Evolutionary conservation across 2,797 vertebrate species (phyloP).

Genomic region (Gymnothorax javanicus): DNA sequence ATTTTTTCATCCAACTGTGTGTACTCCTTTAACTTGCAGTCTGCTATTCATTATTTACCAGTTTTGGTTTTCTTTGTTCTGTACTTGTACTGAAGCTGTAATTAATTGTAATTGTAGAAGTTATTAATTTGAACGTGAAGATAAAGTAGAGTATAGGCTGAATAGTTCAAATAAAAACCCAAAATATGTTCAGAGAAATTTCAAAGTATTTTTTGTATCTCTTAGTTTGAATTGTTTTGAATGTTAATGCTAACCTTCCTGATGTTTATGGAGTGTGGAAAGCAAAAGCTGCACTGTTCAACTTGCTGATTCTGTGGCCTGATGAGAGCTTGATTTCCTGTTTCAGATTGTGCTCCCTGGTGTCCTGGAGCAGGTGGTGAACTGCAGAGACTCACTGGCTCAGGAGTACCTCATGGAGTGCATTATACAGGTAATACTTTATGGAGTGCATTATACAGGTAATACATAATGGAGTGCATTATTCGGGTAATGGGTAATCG

Average conservation of each 20-base stretch:
- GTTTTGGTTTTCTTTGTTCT: neutral
- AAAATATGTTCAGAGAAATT: neutral
- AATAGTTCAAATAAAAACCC: neutral
- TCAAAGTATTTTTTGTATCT: neutral
- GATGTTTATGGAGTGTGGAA: no score
- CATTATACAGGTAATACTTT: constrained; percentile 75
- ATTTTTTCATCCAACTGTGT: neutral
- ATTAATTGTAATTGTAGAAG: neutral
- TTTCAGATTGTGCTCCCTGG: constrained; percentile 89
- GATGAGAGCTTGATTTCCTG: neutral
- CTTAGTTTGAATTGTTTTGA: no score
- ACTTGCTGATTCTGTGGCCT: neutral
- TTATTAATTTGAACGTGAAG: no score
- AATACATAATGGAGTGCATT: no score
- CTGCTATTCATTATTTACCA: neutral
- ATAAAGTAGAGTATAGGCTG: neutral
- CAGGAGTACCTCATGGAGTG: constrained; percentile 98
- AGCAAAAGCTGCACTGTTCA: neutral
- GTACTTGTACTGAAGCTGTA: neutral
- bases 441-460: constrained; percentile 99
- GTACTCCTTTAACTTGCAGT: neutral
- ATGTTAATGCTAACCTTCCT: no score
- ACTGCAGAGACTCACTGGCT: constrained; percentile 95
- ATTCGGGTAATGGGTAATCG: no score
- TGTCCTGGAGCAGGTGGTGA: constrained; percentile 96